phyloP scores from a whole-genome alignment of 2,113 vertebrate genomes.

The Rhinolophus ferrumequinum region DNA sequence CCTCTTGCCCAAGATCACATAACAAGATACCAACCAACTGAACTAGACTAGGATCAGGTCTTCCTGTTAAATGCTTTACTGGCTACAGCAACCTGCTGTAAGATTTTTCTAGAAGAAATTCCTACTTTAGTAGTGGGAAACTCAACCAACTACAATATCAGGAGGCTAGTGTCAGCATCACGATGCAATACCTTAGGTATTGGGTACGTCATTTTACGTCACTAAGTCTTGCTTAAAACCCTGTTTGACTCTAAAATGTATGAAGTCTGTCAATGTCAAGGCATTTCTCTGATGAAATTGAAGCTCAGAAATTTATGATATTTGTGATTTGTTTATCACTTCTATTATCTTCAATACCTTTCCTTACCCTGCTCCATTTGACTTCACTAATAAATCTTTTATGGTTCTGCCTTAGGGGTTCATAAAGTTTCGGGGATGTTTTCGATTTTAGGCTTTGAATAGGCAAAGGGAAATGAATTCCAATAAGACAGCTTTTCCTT shows the following conservation, averaged over 20 bases:
- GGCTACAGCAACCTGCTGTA: not conserved
- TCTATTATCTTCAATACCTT: not conserved
- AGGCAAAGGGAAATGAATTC: conserved; percentile 42
- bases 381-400: conserved; percentile 31
- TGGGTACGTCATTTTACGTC: not conserved
- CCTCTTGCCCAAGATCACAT: not conserved
- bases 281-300: not conserved
- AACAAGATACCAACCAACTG: not conserved
- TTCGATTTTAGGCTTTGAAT: conserved; percentile 24
- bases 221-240: not conserved
- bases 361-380: not conserved
- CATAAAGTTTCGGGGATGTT: not conserved
- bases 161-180: not conserved
- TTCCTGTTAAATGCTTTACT: not conserved
- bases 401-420: not conserved
- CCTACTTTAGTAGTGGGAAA: not conserved
- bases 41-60: not conserved
- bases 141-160: not conserved
- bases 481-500: not conserved
- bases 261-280: conserved; percentile 9
- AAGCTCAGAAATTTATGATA: not conserved
- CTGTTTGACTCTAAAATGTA: not conserved
- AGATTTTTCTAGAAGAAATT: not conserved
- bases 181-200: not conserved
- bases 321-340: conserved; percentile 1